Conservation (phyloP, 2,888 invertebrate genomes). For the Xiphydria camelus region DNA sequence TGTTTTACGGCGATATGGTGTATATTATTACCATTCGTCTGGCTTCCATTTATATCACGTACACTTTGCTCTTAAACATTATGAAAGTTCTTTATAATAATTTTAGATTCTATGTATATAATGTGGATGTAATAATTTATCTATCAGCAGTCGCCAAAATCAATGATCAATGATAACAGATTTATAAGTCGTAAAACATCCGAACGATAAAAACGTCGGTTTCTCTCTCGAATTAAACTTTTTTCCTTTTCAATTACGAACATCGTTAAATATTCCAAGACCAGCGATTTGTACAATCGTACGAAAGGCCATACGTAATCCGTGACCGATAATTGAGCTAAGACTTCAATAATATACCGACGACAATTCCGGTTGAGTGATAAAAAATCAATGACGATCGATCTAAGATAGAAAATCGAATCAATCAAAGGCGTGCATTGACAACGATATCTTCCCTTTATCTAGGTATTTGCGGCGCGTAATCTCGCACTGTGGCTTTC, state of each 20-base stretch:
- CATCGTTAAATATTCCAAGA: conserved; percentile 12
- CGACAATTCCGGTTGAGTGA: too few relatives aligned
- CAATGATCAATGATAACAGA: conserved; percentile 4
- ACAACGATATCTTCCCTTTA: conserved; percentile 11
- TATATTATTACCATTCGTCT: too few relatives aligned
- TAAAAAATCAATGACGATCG: too few relatives aligned
- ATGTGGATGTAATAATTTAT: conserved; percentile 1
- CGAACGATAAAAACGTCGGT: conserved; percentile 11
- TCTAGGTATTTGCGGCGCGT: conserved; percentile 12
- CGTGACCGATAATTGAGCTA: conserved; percentile 2
- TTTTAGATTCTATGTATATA: too few relatives aligned
- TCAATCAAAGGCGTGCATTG: conserved; percentile 14
- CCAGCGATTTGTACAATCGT: background rate
- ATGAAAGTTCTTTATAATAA: too few relatives aligned
- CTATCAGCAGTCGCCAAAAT: conserved; percentile 3
- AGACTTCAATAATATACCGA: too few relatives aligned
- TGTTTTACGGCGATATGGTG: too few relatives aligned
- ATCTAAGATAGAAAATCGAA: background rate
- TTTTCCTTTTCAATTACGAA: conserved; percentile 17
- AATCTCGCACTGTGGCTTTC: conserved; percentile 2
- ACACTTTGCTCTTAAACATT: too few relatives aligned
- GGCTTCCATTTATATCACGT: too few relatives aligned
- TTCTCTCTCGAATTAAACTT: conserved; percentile 14
- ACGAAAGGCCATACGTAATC: background rate
- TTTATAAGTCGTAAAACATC: conserved; percentile 5